phyloP scores from a whole-genome alignment of 2,888 invertebrate species.

The Limenitis camilla region DNA sequence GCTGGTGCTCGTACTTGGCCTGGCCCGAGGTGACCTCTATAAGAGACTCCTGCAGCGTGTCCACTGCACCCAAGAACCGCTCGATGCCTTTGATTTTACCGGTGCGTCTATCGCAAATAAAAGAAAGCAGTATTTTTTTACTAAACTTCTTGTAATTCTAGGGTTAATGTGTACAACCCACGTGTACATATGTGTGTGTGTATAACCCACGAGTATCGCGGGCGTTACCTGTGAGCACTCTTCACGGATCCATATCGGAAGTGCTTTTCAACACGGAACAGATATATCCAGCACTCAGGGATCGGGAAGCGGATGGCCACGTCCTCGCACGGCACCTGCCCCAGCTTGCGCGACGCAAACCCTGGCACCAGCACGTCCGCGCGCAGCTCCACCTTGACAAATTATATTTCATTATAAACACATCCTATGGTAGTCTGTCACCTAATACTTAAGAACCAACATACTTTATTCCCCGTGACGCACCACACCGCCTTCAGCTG shows the following conservation, averaged over 20 bases:
- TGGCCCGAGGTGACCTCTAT: conserved; percentile 97
- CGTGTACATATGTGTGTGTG: no score
- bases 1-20: conserved; percentile 99
- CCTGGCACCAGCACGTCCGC: conserved; percentile 98
- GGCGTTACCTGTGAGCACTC: conserved; percentile 85
- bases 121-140: no score
- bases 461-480: conserved; percentile 87
- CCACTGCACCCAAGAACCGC: conserved; percentile 91
- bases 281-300: conserved; percentile 99
- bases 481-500: conserved; percentile 94
- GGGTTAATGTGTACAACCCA: neutral
- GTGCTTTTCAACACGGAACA: conserved; percentile 98
- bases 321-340: conserved; percentile 98
- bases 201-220: neutral
- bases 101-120: conserved; percentile 73
- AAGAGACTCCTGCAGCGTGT: conserved; percentile 90
- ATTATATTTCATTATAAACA: no score
- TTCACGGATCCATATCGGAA: conserved; percentile 98
- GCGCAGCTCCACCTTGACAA: conserved; percentile 87
- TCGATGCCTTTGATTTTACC: conserved; percentile 96
- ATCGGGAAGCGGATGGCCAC: conserved; percentile 97
- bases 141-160: no score
- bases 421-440: neutral
- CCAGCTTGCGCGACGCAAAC: conserved; percentile 94
- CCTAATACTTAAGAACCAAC: neutral